Evolutionary conservation across 2,888 invertebrate genomes (phyloP).

Genomic region (Argynnis bischoffii): DNA sequence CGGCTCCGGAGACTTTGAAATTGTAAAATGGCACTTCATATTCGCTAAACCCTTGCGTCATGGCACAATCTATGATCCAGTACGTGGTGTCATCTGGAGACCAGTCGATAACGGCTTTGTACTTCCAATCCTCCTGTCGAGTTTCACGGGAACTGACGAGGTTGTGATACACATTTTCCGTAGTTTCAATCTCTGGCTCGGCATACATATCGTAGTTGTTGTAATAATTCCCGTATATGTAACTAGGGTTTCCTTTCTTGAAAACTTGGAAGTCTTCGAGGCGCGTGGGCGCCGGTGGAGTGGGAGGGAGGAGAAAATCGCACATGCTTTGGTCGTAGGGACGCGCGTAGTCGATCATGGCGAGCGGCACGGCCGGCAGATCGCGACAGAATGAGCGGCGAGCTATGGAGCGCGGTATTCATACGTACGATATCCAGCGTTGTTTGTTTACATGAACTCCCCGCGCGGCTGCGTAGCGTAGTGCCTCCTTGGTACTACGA

Average conservation of each 20-base stretch:
- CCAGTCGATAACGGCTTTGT: slow-evolving; percentile 80
- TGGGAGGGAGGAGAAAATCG: slow-evolving; percentile 64
- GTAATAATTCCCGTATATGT: slow-evolving; percentile 69
- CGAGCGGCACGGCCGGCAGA: slow-evolving; percentile 55
- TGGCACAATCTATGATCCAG: slow-evolving; percentile 76
- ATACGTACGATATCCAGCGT: slow-evolving; percentile 54
- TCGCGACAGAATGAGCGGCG: slow-evolving; percentile 51
- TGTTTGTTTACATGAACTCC: slow-evolving; percentile 59
- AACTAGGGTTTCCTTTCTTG: slow-evolving; percentile 67
- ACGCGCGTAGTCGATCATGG: slow-evolving; percentile 77
- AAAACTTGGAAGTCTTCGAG: slow-evolving; percentile 78
- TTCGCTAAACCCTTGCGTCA: slow-evolving; percentile 63
- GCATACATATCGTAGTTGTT: slow-evolving; percentile 65
- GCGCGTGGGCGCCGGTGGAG: slow-evolving; percentile 68
- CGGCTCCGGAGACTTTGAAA: slow-evolving; percentile 66
- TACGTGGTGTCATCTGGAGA: slow-evolving; percentile 80
- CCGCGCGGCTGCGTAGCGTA: slow-evolving; percentile 32
- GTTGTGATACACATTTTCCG: slow-evolving; percentile 69
- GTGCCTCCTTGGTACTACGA: slow-evolving; percentile 33
- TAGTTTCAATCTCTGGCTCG: slow-evolving; percentile 66
- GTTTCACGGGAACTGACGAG: slow-evolving; percentile 66
- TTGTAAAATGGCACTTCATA: slow-evolving; percentile 71
- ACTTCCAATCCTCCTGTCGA: slow-evolving; percentile 76
- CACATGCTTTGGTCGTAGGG: slow-evolving; percentile 74
- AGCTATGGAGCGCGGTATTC: slow-evolving; percentile 51